Evolutionary conservation across 1,140 invertebrate genomes (phyloP).

Genomic region (Paraescarpia echinospica): DNA sequence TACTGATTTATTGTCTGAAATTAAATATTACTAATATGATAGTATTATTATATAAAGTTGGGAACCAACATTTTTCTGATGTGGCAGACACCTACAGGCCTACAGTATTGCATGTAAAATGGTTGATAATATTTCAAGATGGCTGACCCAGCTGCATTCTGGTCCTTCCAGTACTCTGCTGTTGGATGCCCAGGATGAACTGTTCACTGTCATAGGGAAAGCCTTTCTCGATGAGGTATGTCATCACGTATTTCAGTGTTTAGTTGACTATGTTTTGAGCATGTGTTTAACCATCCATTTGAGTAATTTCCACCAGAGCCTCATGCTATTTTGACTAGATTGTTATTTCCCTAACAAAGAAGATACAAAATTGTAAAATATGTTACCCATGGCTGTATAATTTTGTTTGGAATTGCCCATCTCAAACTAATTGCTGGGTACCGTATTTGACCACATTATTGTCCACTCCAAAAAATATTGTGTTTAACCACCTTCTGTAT

Average conservation of each 20-base stretch:
- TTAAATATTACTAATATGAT: too few relatives aligned
- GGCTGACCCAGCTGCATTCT: neutral
- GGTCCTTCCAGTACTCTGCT: slow-evolving; percentile 66
- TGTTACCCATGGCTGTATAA: neutral
- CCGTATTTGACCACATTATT: too few relatives aligned
- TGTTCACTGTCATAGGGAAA: slow-evolving; percentile 73
- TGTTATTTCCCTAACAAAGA: neutral
- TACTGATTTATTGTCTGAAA: too few relatives aligned
- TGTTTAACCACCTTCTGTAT: too few relatives aligned
- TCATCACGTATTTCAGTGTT: neutral
- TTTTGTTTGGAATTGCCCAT: neutral
- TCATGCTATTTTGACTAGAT: neutral
- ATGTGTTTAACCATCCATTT: neutral
- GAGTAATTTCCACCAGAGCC: neutral
- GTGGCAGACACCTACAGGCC: neutral
- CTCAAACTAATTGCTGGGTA: neutral
- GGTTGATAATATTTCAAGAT: neutral
- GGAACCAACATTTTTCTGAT: neutral
- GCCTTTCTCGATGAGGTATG: slow-evolving; percentile 67
- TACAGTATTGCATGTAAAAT: neutral
- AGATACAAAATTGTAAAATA: neutral
- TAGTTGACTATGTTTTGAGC: neutral
- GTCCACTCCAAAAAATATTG: too few relatives aligned
- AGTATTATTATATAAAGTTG: neutral
- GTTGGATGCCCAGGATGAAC: slow-evolving; percentile 74